Evolutionary conservation across 2,797 vertebrate species (phyloP), one percentile per base, ranked within the genome.

Genomic region (Sphenodon punctatus): DNA sequence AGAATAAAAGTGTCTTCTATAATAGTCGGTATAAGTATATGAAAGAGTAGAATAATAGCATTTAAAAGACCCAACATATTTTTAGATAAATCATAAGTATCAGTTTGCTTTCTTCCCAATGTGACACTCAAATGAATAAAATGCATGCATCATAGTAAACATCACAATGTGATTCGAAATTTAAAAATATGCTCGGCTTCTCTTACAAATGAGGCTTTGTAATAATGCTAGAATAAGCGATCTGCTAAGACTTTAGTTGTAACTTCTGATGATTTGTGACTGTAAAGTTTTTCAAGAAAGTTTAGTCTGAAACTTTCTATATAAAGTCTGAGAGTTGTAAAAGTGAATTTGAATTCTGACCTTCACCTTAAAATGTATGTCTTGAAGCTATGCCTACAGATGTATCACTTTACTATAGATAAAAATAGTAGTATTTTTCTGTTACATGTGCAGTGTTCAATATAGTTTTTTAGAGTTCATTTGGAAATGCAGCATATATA

Each of bases 261-360:
- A 59, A 14, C 78, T 82, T 78, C 46, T 41, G 76, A 56, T 42
- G 53, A 56, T 76, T 67, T n/a, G 15, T 83, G 55, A 49, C 66
- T 67, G 75, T 76, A 64, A 49, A 81, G 75, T 87, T 45, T 86
- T 68, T 63, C 20, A 20, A 78, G 59, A 23, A 92, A 90, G 76
- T 71, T 15, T 84, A 41, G 56, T 68, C 8, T 76, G 10, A 6
- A 70, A 17, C 74, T 72, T 83, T 88, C 78, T 85, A 56, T 80
- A 74, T 79, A n/a, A 51, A 46, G 84, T 45, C 71, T 84, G 89
- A 53, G 49, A 88, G 71, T 82, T 88, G 72, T 82, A 82, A 80
- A 88, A 67, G 45, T 63, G 8, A 70, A 42, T 36, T 9, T 15
- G 42, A 85, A 75, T 90, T 88, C 43, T 84, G 65, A 63, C 78